A percentile compares a stretch with the other conserved stretches of the same genome.
Conservation (phyloP, 2,888 invertebrate genomes). For the Epistrophella euchroma region DNA sequence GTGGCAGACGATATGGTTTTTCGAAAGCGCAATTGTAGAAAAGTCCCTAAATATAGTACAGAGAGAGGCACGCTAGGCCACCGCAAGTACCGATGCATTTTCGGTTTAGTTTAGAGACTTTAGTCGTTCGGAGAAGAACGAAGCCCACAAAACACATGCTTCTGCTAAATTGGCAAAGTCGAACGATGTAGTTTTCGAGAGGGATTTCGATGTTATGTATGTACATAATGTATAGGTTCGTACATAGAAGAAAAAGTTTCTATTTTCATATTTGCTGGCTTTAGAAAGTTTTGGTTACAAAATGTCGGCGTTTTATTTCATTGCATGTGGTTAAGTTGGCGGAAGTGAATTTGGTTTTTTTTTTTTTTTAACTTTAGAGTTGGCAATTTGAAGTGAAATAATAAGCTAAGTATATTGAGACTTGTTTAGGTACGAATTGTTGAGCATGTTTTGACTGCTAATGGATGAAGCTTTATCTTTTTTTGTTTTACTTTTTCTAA, state of each 20-base stretch:
- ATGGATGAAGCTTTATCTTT: too few species aligned
- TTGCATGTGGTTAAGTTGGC: constrained; percentile 58
- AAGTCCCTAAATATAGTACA: constrained; percentile 47
- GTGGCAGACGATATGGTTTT: constrained; percentile 27
- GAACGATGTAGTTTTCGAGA: constrained; percentile 23
- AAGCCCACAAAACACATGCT: constrained; percentile 34
- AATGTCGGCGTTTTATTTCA: constrained; percentile 64
- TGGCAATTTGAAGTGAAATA: constrained; percentile 68
- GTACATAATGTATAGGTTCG: too few species aligned
- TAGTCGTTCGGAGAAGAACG: background rate
- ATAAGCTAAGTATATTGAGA: constrained; percentile 40
- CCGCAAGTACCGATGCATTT: constrained; percentile 58
- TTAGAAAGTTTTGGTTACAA: constrained; percentile 55
- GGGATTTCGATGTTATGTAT: background rate
- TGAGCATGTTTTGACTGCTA: background rate
- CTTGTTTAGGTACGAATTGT: background rate
- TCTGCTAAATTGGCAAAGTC: constrained; percentile 30
- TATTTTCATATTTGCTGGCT: constrained; percentile 49
- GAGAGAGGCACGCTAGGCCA: constrained; percentile 58
- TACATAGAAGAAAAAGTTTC: constrained; percentile 6
- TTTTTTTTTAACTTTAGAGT: constrained; percentile 31
- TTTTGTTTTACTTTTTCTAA: too few species aligned
- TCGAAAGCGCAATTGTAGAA: constrained; percentile 1
- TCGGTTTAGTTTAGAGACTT: constrained; percentile 31
- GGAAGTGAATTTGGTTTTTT: constrained; percentile 18